phyloP scores from a whole-genome alignment of 2,888 invertebrate species.

The Parochlus steinenii region DNA sequence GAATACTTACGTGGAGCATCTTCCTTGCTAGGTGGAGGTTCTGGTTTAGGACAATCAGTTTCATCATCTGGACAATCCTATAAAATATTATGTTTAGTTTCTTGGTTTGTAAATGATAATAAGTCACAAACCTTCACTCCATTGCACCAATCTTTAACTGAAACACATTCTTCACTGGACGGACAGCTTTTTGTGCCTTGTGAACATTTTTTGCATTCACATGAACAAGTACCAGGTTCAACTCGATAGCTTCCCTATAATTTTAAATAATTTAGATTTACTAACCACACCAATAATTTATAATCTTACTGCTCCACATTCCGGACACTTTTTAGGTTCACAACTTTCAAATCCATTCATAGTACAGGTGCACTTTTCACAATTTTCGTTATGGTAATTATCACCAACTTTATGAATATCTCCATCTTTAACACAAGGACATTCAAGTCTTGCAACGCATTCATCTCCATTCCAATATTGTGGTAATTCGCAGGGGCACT shows the following conservation, averaged over 20 bases:
- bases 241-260: slow-evolving; percentile 35
- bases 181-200: slow-evolving; percentile 49
- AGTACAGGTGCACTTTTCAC: slow-evolving; percentile 64
- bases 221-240: slow-evolving; percentile 45
- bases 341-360: slow-evolving; percentile 57
- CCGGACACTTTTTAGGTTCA: slow-evolving; percentile 46
- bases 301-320: slow-evolving; percentile 39
- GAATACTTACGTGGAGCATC: slow-evolving; percentile 37
- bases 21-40: slow-evolving; percentile 43
- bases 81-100: too few relatives aligned
- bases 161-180: slow-evolving; percentile 55
- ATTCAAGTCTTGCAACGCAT: slow-evolving; percentile 54
- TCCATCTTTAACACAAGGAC: slow-evolving; percentile 60
- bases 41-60: slow-evolving; percentile 36
- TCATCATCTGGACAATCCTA: slow-evolving; percentile 76
- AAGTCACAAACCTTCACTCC: too few relatives aligned
- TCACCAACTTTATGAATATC: slow-evolving; percentile 53
- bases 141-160: slow-evolving; percentile 59
- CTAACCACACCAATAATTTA: slow-evolving; percentile 20
- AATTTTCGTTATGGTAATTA: slow-evolving; percentile 50
- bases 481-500: slow-evolving; percentile 37
- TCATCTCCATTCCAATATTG: slow-evolving; percentile 55
- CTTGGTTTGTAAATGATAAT: too few relatives aligned
- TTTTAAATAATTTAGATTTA: slow-evolving; percentile 2
- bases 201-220: slow-evolving; percentile 56